phyloP scores from a whole-genome alignment of 2,797 vertebrate genomes.

The Hypotaenidia philippensis region DNA sequence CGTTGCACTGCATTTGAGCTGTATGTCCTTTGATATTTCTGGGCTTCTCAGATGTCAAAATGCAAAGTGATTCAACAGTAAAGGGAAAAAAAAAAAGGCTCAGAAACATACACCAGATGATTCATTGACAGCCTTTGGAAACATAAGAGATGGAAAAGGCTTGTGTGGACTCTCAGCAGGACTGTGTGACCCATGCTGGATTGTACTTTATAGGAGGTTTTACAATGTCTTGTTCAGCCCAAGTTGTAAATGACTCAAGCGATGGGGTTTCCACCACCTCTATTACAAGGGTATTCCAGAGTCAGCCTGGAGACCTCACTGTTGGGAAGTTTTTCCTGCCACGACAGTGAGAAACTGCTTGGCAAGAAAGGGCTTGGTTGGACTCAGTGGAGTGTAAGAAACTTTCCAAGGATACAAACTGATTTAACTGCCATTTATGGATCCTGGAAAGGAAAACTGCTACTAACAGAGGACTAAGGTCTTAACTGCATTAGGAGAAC shows the following conservation, averaged over 20 bases:
- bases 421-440: conserved; percentile 25
- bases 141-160: not conserved
- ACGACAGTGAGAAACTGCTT: conserved; percentile 10
- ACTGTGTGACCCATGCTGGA: not conserved
- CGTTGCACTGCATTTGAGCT: not conserved
- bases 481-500: not conserved
- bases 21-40: not conserved
- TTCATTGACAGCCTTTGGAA: not conserved
- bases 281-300: not conserved
- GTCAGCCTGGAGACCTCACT: not conserved
- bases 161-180: conserved; percentile 30
- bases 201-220: not conserved
- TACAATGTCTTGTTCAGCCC: not conserved
- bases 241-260: not conserved
- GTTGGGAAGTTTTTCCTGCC: not conserved
- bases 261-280: conserved; percentile 39
- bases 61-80: not conserved
- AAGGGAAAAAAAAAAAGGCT: not conserved
- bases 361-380: conserved; percentile 31
- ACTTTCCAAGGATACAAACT: conserved; percentile 40
- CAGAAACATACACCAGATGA: conserved; percentile 4
- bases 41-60: conserved; percentile 46
- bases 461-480: not conserved
- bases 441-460: conserved; percentile 28
- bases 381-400: not conserved